Conservation (phyloP, 1,140 invertebrate genomes). For the Steinernema khuongi region DNA sequence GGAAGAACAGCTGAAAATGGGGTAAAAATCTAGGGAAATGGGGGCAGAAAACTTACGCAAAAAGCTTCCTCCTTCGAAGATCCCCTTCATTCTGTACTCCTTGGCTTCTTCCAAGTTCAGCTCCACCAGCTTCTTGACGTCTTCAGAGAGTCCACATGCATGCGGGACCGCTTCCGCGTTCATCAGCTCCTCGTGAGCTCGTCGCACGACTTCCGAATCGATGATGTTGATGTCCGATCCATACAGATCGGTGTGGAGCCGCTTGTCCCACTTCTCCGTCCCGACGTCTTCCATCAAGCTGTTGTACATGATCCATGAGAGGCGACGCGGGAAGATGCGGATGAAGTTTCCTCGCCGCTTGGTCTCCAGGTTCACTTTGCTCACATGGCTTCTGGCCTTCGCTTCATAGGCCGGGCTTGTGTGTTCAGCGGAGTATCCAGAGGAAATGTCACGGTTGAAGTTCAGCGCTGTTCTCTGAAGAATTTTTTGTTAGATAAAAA, state of each 20-base stretch:
- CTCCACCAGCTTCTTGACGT: background rate
- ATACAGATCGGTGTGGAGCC: background rate
- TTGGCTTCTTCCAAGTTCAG: background rate
- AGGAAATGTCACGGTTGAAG: background rate
- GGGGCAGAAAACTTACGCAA: background rate
- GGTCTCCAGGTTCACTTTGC: background rate
- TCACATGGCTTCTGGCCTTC: background rate
- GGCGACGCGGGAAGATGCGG: background rate
- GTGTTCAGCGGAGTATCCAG: background rate
- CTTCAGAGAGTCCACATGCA: background rate
- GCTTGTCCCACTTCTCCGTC: background rate
- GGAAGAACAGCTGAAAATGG: background rate
- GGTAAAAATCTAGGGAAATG: background rate
- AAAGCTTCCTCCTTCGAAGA: background rate
- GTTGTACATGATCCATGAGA: background rate
- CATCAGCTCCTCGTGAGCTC: background rate
- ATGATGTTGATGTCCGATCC: background rate
- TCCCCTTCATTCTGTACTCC: background rate
- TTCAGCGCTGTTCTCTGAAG: background rate
- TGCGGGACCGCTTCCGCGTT: background rate
- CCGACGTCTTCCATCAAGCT: background rate
- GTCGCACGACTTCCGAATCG: background rate
- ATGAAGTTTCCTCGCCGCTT: background rate
- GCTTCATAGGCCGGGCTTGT: background rate
- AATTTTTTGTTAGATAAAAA: too few relatives aligned